Percentiles rank a stretch among this genome's conserved stretches.
phyloP scores from a whole-genome alignment of 2,797 vertebrate species.

The Gymnodraco acuticeps region DNA sequence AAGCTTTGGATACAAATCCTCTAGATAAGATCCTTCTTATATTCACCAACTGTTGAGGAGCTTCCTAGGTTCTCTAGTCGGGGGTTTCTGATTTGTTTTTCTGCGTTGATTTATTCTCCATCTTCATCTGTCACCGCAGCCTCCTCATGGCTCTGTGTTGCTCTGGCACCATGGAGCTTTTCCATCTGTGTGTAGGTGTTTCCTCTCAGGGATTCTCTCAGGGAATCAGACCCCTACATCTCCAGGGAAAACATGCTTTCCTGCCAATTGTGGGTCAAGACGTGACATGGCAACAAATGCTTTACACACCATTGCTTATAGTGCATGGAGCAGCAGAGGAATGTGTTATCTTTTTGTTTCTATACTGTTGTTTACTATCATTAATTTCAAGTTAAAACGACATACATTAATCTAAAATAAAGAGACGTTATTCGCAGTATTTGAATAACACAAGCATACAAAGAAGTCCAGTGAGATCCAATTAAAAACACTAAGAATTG shows the following conservation, averaged over 20 bases:
- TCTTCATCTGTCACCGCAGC: slow-evolving; percentile 11
- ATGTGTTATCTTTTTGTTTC: not conserved
- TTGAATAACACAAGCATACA: not conserved
- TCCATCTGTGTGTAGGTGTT: not conserved
- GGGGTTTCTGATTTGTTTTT: not conserved
- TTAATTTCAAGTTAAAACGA: not conserved
- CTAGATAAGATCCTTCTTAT: not conserved
- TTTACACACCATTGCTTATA: not conserved
- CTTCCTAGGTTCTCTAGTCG: not conserved
- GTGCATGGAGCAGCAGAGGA: not conserved
- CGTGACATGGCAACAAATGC: slow-evolving; percentile 23
- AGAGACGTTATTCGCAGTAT: not conserved
- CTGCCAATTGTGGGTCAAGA: not conserved
- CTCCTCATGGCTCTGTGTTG: not conserved
- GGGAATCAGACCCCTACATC: not conserved
- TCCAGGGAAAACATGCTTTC: not conserved
- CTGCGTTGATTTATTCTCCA: slow-evolving; percentile 11
- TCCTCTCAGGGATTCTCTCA: slow-evolving; percentile 5
- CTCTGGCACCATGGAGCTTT: not conserved
- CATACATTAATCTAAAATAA: not conserved
- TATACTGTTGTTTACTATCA: not conserved
- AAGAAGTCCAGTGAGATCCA: not conserved
- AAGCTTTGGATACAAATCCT: not conserved
- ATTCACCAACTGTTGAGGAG: not conserved
- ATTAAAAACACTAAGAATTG: not conserved